These are phyloP conservation scores for Pachyrhynchus sulphureomaculatus DNA, from an alignment of 1,140 invertebrate genomes.

Conservation along the genomic window DNA sequence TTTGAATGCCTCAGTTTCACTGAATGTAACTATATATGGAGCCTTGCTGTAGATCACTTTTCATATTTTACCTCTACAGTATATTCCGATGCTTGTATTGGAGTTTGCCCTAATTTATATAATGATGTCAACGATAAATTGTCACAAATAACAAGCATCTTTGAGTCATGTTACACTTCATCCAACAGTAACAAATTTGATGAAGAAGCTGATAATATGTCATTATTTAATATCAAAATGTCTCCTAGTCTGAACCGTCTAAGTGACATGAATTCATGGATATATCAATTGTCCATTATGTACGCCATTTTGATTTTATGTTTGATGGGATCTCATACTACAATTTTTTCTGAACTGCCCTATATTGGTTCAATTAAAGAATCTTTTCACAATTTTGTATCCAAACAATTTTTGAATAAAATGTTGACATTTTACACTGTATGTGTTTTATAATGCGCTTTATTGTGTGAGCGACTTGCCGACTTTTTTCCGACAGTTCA, in stretches of 20 bases:
- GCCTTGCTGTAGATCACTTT: constrained; percentile 12
- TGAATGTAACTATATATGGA: constrained; percentile 28
- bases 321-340: constrained; percentile 2
- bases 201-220: neutral
- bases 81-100: neutral
- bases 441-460: too few species aligned
- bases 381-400: constrained; percentile 1
- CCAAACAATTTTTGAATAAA: constrained; percentile 18
- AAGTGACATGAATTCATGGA: constrained; percentile 1
- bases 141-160: neutral
- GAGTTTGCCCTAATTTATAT: neutral
- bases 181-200: neutral
- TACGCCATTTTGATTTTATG: constrained; percentile 6
- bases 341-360: constrained; percentile 11
- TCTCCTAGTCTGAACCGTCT: neutral
- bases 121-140: neutral
- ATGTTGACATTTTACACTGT: constrained; percentile 5
- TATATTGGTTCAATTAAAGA: neutral
- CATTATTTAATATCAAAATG: neutral
- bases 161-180: neutral
- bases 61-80: constrained; percentile 13
- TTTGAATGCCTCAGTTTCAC: constrained; percentile 21
- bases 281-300: constrained; percentile 1
- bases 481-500: too few species aligned
- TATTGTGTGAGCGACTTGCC: too few species aligned